phyloP scores from a whole-genome alignment of 2,113 vertebrate genomes.

The Pogonocichla stellata region DNA sequence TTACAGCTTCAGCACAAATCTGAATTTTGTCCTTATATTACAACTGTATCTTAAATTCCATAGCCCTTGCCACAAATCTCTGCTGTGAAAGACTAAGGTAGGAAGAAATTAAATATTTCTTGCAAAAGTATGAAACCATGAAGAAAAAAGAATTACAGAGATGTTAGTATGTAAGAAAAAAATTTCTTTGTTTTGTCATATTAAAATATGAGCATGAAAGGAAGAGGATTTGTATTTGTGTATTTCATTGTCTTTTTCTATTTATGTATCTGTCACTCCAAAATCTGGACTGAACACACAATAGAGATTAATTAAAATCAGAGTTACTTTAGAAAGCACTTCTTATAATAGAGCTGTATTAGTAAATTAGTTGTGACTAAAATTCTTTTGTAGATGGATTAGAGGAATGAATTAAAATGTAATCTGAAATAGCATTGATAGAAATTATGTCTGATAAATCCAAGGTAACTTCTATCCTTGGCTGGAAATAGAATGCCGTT shows the following conservation, averaged over 20 bases:
- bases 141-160: slow-evolving; percentile 42
- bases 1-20: background rate
- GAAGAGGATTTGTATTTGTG: slow-evolving; percentile 43
- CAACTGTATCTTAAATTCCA: background rate
- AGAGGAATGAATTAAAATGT: slow-evolving; percentile 73
- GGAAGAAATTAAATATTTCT: background rate
- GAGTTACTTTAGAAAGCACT: slow-evolving; percentile 74
- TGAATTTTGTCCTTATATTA: background rate
- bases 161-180: slow-evolving; percentile 37
- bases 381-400: slow-evolving; percentile 75
- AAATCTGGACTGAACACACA: slow-evolving; percentile 66
- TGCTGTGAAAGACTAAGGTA: background rate
- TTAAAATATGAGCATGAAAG: slow-evolving; percentile 38
- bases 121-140: background rate
- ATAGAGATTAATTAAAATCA: slow-evolving; percentile 76
- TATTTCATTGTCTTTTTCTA: slow-evolving; percentile 72
- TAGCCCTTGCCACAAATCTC: background rate
- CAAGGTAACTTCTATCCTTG: slow-evolving; percentile 42
- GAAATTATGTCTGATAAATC: slow-evolving; percentile 55
- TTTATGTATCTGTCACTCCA: slow-evolving; percentile 68
- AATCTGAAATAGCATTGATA: slow-evolving; percentile 67
- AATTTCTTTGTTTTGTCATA: slow-evolving; percentile 29
- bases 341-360: slow-evolving; percentile 68
- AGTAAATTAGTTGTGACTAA: slow-evolving; percentile 76
- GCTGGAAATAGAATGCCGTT: slow-evolving; percentile 2